Conservation (phyloP, 2,113 vertebrate genomes). For the Poecilia latipinna region DNA sequence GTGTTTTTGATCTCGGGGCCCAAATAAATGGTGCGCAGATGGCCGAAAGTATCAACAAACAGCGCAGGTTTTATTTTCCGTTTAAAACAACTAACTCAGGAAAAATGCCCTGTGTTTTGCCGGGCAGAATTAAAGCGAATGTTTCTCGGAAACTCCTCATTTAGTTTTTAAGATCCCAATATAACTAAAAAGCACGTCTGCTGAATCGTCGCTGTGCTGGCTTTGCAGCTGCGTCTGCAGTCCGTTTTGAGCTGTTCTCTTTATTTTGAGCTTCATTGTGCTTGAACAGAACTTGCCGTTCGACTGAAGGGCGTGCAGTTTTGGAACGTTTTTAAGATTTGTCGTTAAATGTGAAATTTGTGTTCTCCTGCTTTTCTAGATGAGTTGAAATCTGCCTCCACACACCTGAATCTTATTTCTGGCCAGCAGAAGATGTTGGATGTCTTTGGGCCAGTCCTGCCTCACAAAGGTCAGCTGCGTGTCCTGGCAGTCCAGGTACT, state of each 20-base stretch:
- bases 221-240: neutral
- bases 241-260: neutral
- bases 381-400: neutral
- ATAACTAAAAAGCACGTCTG: no score
- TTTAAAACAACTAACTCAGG: neutral
- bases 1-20: slow-evolving; percentile 49
- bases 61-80: slow-evolving; percentile 16
- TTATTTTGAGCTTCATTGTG: neutral
- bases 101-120: neutral
- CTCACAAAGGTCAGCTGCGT: slow-evolving; percentile 84
- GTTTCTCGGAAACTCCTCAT: neutral
- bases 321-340: neutral
- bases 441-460: slow-evolving; percentile 88
- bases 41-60: slow-evolving; percentile 58
- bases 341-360: neutral
- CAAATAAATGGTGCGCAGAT: slow-evolving; percentile 62
- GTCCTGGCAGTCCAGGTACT: slow-evolving; percentile 94
- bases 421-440: slow-evolving; percentile 91
- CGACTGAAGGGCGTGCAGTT: neutral
- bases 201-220: neutral
- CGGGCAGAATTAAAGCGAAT: neutral
- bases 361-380: neutral
- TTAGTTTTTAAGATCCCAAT: neutral
- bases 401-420: slow-evolving; percentile 87
- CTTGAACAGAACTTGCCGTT: neutral